Evolutionary conservation across 2,113 vertebrate genomes (phyloP), one percentile per base, ranked within the genome.

Genomic region (Corapipo altera): DNA sequence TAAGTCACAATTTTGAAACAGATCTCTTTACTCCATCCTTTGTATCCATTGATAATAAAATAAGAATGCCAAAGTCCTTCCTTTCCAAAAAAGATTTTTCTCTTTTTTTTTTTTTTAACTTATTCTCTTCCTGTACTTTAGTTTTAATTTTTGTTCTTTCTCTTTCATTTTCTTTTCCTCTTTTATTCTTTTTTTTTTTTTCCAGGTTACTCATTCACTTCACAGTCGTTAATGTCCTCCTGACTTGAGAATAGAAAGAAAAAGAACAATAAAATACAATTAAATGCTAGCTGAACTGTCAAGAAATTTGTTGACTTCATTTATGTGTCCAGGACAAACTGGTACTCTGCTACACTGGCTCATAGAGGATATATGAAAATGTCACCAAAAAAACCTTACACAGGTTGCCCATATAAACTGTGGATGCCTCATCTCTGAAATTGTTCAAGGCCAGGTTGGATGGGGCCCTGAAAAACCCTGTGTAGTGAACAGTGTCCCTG

Each of bases 1-100:
- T 97, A 97, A 98, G 97, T 98, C 96, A 95, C 85, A 95, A 80
- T 95, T 96, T 96, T 95, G 97, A 97, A 97, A 97, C 89, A 96
- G 95, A 82, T 91, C 91, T 91, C 90, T 96, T 91, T 95, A 51
- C 75, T 96, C 66, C 96, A 96, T 97, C 95, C 91, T 94, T 93
- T n/a, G 71, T 91, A 97, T 92, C 88, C 86, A 95, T 91, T 82
- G 88, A 81, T 95, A 95, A 97, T 97, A 96, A 97, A 95, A 95
- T 92, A 97, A 83, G 88, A 96, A 91, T 91, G 89, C 21, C 32
- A 93, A 91, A 96, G 70, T 91, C 69, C 64, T 92, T 91, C 48
- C 23, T 77, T 88, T 77, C 48, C 59, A 85, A 95, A 43, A 3
- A 51, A 27, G 35, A 12, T 23, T n/a, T 64, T 51, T 44, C 26